Evolutionary conservation across 2,797 vertebrate genomes (phyloP), one percentile per base, ranked within the genome.

Genomic region (Cossypha polioptera): DNA sequence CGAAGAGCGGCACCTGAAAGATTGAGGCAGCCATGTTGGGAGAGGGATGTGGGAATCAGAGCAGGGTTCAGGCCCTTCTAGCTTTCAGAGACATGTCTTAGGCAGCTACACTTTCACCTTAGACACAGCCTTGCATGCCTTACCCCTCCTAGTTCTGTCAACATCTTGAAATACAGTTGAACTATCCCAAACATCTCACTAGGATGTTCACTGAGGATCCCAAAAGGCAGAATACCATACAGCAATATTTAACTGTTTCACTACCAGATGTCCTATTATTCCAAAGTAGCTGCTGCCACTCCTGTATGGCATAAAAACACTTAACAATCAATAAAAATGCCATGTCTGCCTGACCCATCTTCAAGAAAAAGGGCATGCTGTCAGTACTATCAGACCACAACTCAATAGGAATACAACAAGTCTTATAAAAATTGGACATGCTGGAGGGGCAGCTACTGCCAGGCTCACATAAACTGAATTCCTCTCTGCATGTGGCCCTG

Each of bases 1-100:
- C 97, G 5, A 98, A 99, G 22, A 99, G 98, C 0, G 99, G 99
- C 66, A 97, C 99, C 99, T 99, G 96, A 54, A 84, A 31, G 71
- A 79, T 86, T 5, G 33, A 80, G 80, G 11, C 9, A 77, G 3
- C 9, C 66, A 48, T 5, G 7, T 11, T 21, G 26, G 16, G 8
- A 42, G 7, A 36, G 35, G 54, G 36, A 65, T 1, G 2, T 1
- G 22, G 61, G 40, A 68, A 25, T 53, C 26, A 67, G 7, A 82
- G 50, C 20, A 55, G 68, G 25, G 24, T 43, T 74, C 26, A 75
- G 38, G 33, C 59, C 2, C 0, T 78, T 59, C 38, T 18, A n/a
- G 43, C 72, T 87, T n/a, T 59, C 63, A 88, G 35, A 67, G 7
- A 19, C n/a, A 22, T 10, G 9, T 73, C 73, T 57, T 38, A 50